phyloP scores from a whole-genome alignment of 2,113 vertebrate genomes.

The Brachyistius frenatus region DNA sequence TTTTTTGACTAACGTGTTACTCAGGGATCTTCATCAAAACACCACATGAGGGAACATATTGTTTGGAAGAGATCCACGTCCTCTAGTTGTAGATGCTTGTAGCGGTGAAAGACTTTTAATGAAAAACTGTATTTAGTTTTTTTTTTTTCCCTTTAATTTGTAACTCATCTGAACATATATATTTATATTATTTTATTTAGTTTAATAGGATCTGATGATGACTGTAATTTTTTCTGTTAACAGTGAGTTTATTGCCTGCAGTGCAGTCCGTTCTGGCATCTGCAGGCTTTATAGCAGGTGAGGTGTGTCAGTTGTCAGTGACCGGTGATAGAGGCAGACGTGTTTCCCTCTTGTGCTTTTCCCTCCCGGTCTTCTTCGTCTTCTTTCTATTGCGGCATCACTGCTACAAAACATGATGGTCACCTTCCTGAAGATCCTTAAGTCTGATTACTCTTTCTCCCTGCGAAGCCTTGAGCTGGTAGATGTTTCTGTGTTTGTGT shows the following conservation, averaged over 20 bases:
- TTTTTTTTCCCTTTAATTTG: neutral
- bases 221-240: slow-evolving; percentile 40
- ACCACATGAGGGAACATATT: neutral
- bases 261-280: slow-evolving; percentile 3
- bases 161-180: neutral
- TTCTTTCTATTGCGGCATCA: slow-evolving; percentile 42
- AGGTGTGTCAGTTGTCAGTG: slow-evolving; percentile 32
- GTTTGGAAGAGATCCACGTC: too few species aligned
- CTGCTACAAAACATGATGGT: slow-evolving; percentile 48
- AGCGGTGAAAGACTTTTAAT: too few species aligned
- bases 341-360: slow-evolving; percentile 15
- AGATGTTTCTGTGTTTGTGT: neutral
- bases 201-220: neutral
- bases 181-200: neutral
- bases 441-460: slow-evolving; percentile 37
- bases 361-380: slow-evolving; percentile 1
- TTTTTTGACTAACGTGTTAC: neutral
- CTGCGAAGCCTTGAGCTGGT: slow-evolving; percentile 15
- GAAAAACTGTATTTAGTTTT: too few species aligned
- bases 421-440: slow-evolving; percentile 38
- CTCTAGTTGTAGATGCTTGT: too few species aligned
- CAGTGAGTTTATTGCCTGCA: slow-evolving; percentile 42
- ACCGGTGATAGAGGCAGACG: slow-evolving; percentile 5
- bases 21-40: neutral
- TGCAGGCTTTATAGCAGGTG: slow-evolving; percentile 45